Percentiles rank a stretch among this genome's conserved stretches.
phyloP scores from a whole-genome alignment of 2,888 invertebrate species.

The Dendrolimus houi region DNA sequence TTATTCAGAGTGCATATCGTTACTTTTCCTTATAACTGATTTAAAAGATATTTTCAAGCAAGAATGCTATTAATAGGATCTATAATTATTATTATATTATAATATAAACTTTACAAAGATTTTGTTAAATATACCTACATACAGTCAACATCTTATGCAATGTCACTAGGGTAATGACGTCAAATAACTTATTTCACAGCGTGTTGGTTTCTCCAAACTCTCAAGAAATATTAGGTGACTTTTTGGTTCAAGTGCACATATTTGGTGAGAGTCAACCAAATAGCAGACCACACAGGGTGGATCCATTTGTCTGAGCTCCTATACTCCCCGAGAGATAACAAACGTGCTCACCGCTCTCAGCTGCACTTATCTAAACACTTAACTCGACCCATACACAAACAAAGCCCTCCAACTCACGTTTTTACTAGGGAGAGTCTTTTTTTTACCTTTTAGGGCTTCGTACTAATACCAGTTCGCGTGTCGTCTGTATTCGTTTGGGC shows the following conservation, averaged over 20 bases:
- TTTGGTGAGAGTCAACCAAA: constrained; percentile 56
- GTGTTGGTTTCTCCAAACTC: constrained; percentile 5
- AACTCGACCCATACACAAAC: constrained; percentile 68
- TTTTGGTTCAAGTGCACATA: constrained; percentile 45
- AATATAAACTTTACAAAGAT: too few species aligned
- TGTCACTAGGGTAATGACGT: background rate
- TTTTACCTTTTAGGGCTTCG: constrained; percentile 64
- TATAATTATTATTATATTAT: too few species aligned
- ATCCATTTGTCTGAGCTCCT: constrained; percentile 62
- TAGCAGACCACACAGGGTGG: constrained; percentile 70
- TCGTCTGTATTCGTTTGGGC: constrained; percentile 57
- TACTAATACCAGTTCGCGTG: constrained; percentile 58
- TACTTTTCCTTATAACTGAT: background rate
- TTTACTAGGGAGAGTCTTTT: constrained; percentile 65
- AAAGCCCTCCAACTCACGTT: constrained; percentile 66
- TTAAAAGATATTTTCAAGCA: background rate
- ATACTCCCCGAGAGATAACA: constrained; percentile 66
- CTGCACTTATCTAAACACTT: constrained; percentile 75
- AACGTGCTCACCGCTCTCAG: constrained; percentile 62
- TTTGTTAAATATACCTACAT: too few species aligned
- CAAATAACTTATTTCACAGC: constrained; percentile 3
- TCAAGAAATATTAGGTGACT: constrained; percentile 26
- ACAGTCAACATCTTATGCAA: too few species aligned
- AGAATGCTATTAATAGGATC: background rate
- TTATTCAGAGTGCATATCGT: background rate